Base-by-base conservation (phyloP, 92 coral and sea anemone genomes). In the Phenganax marumi region DNA sequence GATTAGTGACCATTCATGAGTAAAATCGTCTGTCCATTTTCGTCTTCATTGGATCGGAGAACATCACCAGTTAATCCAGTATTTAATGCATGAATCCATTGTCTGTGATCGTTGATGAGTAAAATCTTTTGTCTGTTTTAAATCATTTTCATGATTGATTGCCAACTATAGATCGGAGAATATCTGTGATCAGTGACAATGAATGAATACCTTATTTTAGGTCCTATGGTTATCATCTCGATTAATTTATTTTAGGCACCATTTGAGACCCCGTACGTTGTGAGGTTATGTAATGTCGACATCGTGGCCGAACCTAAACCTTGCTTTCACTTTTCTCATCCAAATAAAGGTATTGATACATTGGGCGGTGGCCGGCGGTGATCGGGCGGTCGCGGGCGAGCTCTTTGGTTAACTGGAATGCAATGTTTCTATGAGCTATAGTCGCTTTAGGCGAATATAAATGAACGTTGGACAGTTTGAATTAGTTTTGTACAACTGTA, bases 251-350 rank as follows among this genome's bases (percentile, higher is more conserved):
- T 70, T 17, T 84, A 93, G 97, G 97, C 93, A 0, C 96, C 96
- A 12, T 95, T 90, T 60, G 98, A 95, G 89, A 95, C 98, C 0
- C 97, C 98, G 13, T 95, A 95, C 85, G 98, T 95, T 21, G 98
- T 95, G 21, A 83, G 98, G 51, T 87, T 95, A 22, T 92, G 90
- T 72, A 95, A 92, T 73, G 96, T 95, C 21, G 85, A 90, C 52
- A 69, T 85, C 50, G 80, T 92, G 17, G 86, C 97, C 14, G 82
- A 90, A 65, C 96, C 97, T 26, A 92, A 88, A 75, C 88, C 91
- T 0, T 95, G 98, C 68, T 95, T 95, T 68, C 85, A 77, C 7
- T 95, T 95, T 76, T 33, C 70, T 0, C 98, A 95, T 74, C 98
- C 98, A 8, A 95, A 95, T 81, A 89, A 82, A 90, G 98, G 98